A percentile compares a stretch with the other conserved stretches of the same genome.
phyloP scores from a whole-genome alignment of 2,113 vertebrate species.

The Phalacrocorax aristotelis region DNA sequence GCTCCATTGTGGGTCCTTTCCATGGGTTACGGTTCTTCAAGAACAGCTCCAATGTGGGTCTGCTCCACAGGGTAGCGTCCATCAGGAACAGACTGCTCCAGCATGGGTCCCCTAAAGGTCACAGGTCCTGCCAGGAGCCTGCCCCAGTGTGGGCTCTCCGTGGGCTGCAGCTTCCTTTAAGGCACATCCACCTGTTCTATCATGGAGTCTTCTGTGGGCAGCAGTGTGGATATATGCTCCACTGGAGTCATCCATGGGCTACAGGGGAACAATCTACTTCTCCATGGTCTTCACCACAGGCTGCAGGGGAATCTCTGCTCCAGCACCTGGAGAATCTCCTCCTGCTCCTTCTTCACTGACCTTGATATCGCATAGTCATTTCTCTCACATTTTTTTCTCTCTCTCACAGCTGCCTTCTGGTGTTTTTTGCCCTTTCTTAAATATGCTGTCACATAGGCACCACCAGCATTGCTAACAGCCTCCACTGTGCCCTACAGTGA shows the following conservation, averaged over 20 bases:
- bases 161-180: background rate
- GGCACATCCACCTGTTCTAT: background rate
- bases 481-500: background rate
- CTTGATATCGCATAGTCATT: background rate
- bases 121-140: background rate
- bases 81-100: background rate
- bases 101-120: rapidly evolving
- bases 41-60: background rate
- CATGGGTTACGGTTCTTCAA: background rate
- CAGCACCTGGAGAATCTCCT: rapidly evolving
- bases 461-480: no score
- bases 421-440: background rate
- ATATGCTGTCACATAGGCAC: background rate
- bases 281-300: background rate
- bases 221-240: background rate
- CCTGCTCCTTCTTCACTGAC: background rate
- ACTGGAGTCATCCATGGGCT: background rate
- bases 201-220: rapidly evolving
- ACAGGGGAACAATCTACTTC: background rate
- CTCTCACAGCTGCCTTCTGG: background rate
- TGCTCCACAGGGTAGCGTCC: rapidly evolving
- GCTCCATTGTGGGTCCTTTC: background rate
- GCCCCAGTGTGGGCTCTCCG: background rate
- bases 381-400: background rate
- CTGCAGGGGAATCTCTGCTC: background rate